A percentile compares a stretch with the other conserved stretches of the same genome.
Evolutionary conservation across 2,797 vertebrate genomes (phyloP).

Genomic region (Pelobates cultripes): DNA sequence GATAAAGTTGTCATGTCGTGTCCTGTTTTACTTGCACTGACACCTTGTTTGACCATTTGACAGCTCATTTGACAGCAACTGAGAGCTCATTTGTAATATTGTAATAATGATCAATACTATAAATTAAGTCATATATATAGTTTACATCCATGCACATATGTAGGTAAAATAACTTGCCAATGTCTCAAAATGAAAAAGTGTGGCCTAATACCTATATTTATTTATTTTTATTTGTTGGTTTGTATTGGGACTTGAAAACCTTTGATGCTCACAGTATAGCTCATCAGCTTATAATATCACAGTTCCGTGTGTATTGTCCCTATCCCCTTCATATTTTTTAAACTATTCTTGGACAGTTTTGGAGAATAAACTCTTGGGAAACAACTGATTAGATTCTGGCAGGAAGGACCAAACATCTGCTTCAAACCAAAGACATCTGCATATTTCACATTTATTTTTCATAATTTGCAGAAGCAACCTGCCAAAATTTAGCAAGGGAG

Average conservation of each 20-base stretch:
- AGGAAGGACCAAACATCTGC: constrained; percentile 95
- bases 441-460: constrained; percentile 99
- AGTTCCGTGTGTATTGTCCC: constrained; percentile 34
- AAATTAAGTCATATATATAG: too few relatives aligned
- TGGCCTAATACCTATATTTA: background rate
- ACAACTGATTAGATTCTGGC: constrained; percentile 97
- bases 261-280: constrained; percentile 25
- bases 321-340: constrained; percentile 74
- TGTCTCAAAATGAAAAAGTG: too few relatives aligned
- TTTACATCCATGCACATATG: too few relatives aligned
- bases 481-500: constrained; percentile 91
- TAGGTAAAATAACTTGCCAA: too few relatives aligned
- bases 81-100: too few relatives aligned
- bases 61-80: too few relatives aligned
- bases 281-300: constrained; percentile 31
- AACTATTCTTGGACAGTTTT: constrained; percentile 81
- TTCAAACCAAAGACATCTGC: constrained; percentile 99
- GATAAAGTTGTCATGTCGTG: too few relatives aligned
- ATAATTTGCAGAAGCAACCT: constrained; percentile 98
- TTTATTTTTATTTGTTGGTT: background rate
- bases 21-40: too few relatives aligned
- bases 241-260: constrained; percentile 18
- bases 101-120: too few relatives aligned
- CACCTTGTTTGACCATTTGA: too few relatives aligned
- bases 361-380: constrained; percentile 75